Conservation (phyloP, 2,888 invertebrate genomes). For the Scaeva pyrastri region DNA sequence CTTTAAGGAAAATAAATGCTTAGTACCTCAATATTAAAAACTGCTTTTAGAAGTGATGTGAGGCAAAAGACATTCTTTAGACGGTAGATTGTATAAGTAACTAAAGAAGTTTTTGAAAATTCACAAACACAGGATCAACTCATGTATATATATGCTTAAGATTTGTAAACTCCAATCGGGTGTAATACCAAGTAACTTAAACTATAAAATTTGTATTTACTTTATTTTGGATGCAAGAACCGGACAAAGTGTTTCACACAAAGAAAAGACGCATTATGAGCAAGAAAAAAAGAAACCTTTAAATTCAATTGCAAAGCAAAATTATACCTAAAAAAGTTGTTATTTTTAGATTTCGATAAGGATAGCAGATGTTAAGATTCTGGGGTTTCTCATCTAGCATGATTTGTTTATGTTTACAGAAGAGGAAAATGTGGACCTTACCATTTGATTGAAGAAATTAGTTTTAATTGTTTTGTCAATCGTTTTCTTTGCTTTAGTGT, state of each 20-base stretch:
- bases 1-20: slow-evolving; percentile 80
- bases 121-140: not conserved
- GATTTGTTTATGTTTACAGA: slow-evolving; percentile 1
- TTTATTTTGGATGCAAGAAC: slow-evolving; percentile 18
- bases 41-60: not conserved
- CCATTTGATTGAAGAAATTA: slow-evolving; percentile 85
- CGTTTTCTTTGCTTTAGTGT: slow-evolving; percentile 75
- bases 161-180: not conserved
- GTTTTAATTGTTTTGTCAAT: slow-evolving; percentile 81
- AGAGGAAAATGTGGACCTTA: slow-evolving; percentile 79
- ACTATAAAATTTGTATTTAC: not conserved
- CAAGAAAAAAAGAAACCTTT: not conserved
- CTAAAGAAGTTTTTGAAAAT: not conserved
- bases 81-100: not conserved
- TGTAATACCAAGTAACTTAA: not conserved
- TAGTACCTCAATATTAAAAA: not conserved
- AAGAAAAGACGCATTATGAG: slow-evolving; percentile 65
- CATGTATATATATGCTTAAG: not conserved
- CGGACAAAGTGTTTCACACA: slow-evolving; percentile 24
- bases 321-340: slow-evolving; percentile 31
- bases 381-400: slow-evolving; percentile 6
- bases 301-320: not conserved
- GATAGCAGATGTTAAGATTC: slow-evolving; percentile 31
- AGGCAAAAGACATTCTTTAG: not conserved
- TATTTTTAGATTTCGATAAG: slow-evolving; percentile 66